These are phyloP conservation scores for Drosophila santomea DNA, from an alignment of 1,140 invertebrate species.

Conservation along the genomic window DNA sequence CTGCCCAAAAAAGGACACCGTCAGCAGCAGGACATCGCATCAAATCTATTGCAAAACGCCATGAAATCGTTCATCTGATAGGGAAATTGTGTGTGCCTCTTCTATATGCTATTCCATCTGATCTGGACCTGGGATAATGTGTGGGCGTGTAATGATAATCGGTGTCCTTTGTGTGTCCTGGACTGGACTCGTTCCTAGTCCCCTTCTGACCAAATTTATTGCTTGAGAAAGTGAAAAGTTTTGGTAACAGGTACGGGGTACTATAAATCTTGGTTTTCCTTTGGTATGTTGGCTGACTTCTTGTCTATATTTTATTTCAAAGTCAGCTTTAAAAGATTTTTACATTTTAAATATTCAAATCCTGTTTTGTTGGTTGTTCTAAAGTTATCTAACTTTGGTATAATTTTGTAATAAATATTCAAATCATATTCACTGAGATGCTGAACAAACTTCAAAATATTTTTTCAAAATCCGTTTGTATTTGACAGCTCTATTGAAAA, in stretches of 20 bases:
- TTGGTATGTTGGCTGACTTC: not conserved
- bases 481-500: slow-evolving; percentile 5
- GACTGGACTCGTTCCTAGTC: slow-evolving; percentile 25
- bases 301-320: not conserved
- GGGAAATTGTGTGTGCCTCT: slow-evolving; percentile 46
- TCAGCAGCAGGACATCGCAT: slow-evolving; percentile 54
- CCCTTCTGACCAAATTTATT: slow-evolving; percentile 35
- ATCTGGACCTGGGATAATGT: slow-evolving; percentile 51
- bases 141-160: slow-evolving; percentile 71
- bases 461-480: not conserved
- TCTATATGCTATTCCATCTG: slow-evolving; percentile 13
- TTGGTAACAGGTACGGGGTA: slow-evolving; percentile 25
- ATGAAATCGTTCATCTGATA: slow-evolving; percentile 71
- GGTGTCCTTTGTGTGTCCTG: slow-evolving; percentile 30
- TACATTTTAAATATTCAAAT: not conserved
- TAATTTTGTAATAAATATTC: not conserved
- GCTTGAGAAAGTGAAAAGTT: slow-evolving; percentile 61
- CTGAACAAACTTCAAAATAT: not conserved
- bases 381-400: too few species aligned
- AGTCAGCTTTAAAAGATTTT: not conserved
- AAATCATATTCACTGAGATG: not conserved
- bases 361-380: too few species aligned
- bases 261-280: slow-evolving; percentile 1
- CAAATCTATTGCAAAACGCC: slow-evolving; percentile 71
- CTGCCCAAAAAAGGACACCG: slow-evolving; percentile 47